Evolutionary conservation across 2,113 vertebrate genomes (phyloP).

Genomic region (Anser brachyrhynchus): DNA sequence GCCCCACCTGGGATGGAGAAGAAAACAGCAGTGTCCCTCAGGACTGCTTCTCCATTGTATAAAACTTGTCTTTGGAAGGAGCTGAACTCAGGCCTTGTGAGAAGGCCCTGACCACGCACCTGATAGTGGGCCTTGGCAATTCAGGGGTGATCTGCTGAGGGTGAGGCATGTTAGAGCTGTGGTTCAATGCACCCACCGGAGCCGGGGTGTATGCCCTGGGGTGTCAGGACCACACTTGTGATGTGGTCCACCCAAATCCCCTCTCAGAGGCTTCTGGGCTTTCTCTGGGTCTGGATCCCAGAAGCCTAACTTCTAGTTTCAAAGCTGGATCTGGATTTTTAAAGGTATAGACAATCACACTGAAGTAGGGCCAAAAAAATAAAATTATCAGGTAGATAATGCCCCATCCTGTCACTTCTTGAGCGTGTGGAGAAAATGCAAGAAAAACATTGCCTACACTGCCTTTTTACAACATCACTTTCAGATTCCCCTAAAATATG

Average conservation of each 20-base stretch:
- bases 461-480: not conserved
- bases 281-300: not conserved
- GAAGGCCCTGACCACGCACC: rapidly evolving
- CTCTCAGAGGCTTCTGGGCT: not conserved
- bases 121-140: not conserved
- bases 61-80: not conserved
- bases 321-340: not conserved
- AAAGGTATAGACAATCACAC: not conserved
- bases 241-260: not conserved
- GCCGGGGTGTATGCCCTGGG: rapidly evolving
- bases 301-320: not conserved
- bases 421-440: not conserved
- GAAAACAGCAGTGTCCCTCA: not conserved
- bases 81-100: not conserved
- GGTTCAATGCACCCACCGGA: rapidly evolving
- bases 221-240: not conserved
- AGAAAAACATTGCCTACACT: not conserved
- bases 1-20: not conserved
- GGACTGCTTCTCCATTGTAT: not conserved
- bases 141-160: not conserved
- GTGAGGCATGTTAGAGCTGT: not conserved
- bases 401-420: not conserved
- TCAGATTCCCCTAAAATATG: not conserved
- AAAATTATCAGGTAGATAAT: not conserved
- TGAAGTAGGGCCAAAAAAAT: not conserved